These are phyloP conservation scores for Acleris emargana DNA, from an alignment of 2,888 invertebrate species.

Conservation along the genomic window DNA sequence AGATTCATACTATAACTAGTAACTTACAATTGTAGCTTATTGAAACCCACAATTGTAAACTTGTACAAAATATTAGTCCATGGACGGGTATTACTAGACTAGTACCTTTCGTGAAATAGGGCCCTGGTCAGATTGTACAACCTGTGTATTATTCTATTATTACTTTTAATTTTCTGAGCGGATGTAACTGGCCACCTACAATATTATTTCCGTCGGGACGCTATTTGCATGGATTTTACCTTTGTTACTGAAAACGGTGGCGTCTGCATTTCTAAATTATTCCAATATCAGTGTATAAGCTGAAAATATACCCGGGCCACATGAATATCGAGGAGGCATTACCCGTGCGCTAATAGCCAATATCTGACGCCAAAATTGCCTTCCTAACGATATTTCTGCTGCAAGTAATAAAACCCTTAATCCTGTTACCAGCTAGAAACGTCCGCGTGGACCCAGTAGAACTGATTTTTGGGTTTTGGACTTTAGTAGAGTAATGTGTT, in stretches of 20 bases:
- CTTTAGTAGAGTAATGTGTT: background rate
- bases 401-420: slow-evolving; percentile 79
- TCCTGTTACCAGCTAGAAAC: slow-evolving; percentile 69
- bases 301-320: slow-evolving; percentile 47
- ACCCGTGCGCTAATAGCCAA: slow-evolving; percentile 79
- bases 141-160: too few relatives aligned
- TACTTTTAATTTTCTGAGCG: too few relatives aligned
- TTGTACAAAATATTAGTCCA: too few relatives aligned
- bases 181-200: background rate
- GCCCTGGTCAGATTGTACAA: too few relatives aligned
- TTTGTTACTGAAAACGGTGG: background rate
- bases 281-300: slow-evolving; percentile 25
- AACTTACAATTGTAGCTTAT: too few relatives aligned
- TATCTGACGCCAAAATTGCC: slow-evolving; percentile 80
- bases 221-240: background rate
- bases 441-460: slow-evolving; percentile 58
- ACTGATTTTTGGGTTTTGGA: slow-evolving; percentile 39
- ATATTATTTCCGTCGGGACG: background rate
- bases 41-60: too few relatives aligned
- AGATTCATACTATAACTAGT: too few relatives aligned
- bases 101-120: too few relatives aligned
- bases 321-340: slow-evolving; percentile 76
- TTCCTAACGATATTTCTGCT: slow-evolving; percentile 80
- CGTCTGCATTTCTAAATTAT: slow-evolving; percentile 42
- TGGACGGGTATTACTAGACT: too few relatives aligned